Evolutionary conservation across 2,888 invertebrate genomes (phyloP), one percentile per base, ranked within the genome.

Genomic region (Epinotia ramella): DNA sequence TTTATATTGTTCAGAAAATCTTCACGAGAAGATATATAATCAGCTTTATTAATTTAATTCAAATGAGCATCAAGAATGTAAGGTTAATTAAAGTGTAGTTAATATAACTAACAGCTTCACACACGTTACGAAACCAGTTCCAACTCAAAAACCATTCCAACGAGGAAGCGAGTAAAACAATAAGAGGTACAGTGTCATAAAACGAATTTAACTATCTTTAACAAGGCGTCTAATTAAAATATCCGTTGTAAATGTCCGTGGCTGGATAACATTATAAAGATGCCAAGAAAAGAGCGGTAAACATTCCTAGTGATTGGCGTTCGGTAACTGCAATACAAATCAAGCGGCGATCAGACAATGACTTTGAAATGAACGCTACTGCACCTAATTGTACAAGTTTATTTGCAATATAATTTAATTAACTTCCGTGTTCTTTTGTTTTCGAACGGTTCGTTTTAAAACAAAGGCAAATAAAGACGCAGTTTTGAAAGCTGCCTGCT

Each of bases 201-300:
- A 88, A 84, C 86, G 84, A 79, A 83, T 79, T 85, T 88, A 84
- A 88, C 73, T 88, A 87, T 86, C 87, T 86, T 87, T 89, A 90
- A 90, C 88, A 84, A 84, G 88, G 86, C 86, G 85, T 83, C 89
- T 90, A 90, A 90, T 90, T 89, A 90, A 90, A 90, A 88, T 87
- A 89, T 88, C 84, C 84, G 84, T 85, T 86, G 83, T 84, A 86
- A 88, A 89, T 86, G 87, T 87, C 88, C 87, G 86, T 81, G 79
- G 81, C 81, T 81, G 83, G 85, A 83, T 82, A 82, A 79, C 79
- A 87, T 84, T 88, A 87, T 90, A 90, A 90, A 90, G 81, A 86
- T 89, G 87, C 88, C 86, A 84, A 83, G 83, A 76, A 78, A 78
- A 81, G 80, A 83, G 84, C 84, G 83, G 84, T 89, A 88, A 88